Evolutionary conservation across 2,888 invertebrate species (phyloP), one percentile per base, ranked within the genome.

Genomic region (Polydrusus tereticollis): DNA sequence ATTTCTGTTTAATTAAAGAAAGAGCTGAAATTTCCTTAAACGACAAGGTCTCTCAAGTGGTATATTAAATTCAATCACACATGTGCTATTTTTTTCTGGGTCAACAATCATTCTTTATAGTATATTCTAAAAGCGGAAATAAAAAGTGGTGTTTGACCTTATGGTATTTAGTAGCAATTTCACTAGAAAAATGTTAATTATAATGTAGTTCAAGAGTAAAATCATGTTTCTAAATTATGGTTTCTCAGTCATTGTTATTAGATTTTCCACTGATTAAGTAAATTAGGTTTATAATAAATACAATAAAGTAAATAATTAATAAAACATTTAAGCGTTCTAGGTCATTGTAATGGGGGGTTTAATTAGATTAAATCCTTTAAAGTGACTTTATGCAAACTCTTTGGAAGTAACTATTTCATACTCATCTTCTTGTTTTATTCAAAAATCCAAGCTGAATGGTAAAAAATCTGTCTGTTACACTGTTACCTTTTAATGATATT

Each of bases 141-240:
- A 23, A 52, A 52, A 21, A 29, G 29, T 52, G 26, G 14, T 52
- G 14, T 36, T 58, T 58, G 58, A 58, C 38, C 58, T 58, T 58
- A 57, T 57, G 57, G 33, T 4, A 33, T 57, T 29, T 2, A 38
- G n/a, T 21, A 21, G 18, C 43, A 62, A 45, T 63, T 47, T 63
- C 47, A 45, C 63, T 47, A 21, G 5, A 63, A 52, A 63, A 63
- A 63, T 26, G 47, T 63, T 63, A 63, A 63, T 63, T 63, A 63
- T n/a, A 5, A 33, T 52, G 29, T 18, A 41, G 26, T 14, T 43
- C 26, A 59, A 59, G 26, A 41, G 59, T 10, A 16, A 43, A 59
- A 41, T 23, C 59, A 23, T 59, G 59, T 59, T 20, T 14, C 23
- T 59, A 59, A n/a, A 12, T 58, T 16, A 16, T 55, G 52, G 52